Evolutionary conservation across 1,140 invertebrate genomes (phyloP).

Genomic region (Drosophila novamexicana): DNA sequence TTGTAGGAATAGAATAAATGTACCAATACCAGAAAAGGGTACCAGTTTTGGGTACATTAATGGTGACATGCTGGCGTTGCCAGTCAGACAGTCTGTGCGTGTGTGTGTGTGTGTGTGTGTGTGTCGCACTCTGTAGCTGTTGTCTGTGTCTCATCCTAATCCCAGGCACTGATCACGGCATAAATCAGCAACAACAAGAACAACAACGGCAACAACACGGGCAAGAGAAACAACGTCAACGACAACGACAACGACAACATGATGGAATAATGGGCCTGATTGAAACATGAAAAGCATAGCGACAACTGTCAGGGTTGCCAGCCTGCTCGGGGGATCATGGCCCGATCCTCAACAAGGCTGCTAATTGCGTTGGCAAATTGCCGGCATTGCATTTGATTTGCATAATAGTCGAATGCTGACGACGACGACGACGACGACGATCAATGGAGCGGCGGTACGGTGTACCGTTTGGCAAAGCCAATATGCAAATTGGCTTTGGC

Average conservation of each 20-base stretch:
- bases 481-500: conserved; percentile 62
- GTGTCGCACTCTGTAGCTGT: neutral
- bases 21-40: no score
- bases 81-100: neutral
- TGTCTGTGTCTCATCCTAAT: conserved; percentile 23
- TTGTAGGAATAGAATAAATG: no score
- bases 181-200: conserved; percentile 43
- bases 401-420: conserved; percentile 43
- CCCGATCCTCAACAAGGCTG: conserved; percentile 69
- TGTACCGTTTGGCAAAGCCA: neutral
- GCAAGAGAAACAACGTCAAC: conserved; percentile 4
- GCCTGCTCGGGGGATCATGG: conserved; percentile 4
- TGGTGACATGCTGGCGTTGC: neutral
- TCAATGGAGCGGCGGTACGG: neutral
- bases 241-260: conserved; percentile 47
- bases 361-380: conserved; percentile 78
- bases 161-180: conserved; percentile 51
- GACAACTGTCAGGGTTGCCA: conserved; percentile 40
- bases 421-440: neutral
- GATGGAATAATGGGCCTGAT: conserved; percentile 76
- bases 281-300: conserved; percentile 60
- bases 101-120: neutral
- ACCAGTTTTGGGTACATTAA: no score
- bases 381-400: conserved; percentile 69
- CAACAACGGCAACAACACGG: neutral